Evolutionary conservation across 1,140 invertebrate genomes (phyloP), one percentile per base, ranked within the genome.

Genomic region (Drosophila nasuta): DNA sequence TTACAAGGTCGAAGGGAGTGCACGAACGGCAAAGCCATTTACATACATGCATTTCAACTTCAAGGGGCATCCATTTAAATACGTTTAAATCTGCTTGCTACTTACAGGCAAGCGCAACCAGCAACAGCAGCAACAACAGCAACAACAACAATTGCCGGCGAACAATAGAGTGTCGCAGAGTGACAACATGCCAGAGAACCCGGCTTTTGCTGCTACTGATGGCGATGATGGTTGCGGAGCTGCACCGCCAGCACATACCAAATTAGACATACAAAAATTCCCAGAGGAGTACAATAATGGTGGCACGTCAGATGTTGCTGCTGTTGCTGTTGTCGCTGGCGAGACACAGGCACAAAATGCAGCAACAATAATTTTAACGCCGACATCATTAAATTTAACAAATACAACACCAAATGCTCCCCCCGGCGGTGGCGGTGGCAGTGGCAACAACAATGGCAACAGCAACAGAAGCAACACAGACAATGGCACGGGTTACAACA

Each of bases 321-420:
- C 13, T 45, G 48, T 45, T 1, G 35, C 10, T 10, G 28, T 43
- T 28, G 56, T 11, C 10, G 79, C 43, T 15, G 62, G 20, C 3
- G 69, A 69, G 81, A 70, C 49, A 69, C 17, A 25, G 3, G 20
- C 52, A 49, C 78, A 85, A 78, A 91, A 87, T 67, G 87, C 81
- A 75, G 76, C 88, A 91, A 91, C 88, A 85, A 88, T 91, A 88
- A 91, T 91, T 91, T 83, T 90, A 89, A 87, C 86, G 82, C 87
- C 87, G 80, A 91, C 87, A 91, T 90, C 87, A 90, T 91, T 90
- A 90, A 90, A 90, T 89, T 80, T 80, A 87, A 90, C 87, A 90
- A 90, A 88, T 79, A 73, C 86, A 79, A 75, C 81, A 65, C 75
- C 81, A 71, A 86, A 88, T 80, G 83, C 75, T 38, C 43, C 80